phyloP scores from a whole-genome alignment of 2,888 invertebrate species.

The Xanthorhoe spadicearia region DNA sequence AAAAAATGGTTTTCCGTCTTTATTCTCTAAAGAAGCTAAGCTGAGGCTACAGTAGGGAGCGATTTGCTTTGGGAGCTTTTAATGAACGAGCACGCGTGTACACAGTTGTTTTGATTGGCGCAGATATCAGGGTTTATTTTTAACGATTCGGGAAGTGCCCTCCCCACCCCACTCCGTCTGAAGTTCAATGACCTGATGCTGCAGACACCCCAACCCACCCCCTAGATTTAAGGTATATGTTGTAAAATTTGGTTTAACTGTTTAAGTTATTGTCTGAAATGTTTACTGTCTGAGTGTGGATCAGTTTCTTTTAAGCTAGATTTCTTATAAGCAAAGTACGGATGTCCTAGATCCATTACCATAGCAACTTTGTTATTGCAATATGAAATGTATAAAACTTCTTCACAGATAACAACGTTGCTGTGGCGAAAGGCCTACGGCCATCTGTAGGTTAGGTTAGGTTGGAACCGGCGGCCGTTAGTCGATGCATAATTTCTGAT shows the following conservation, averaged over 20 bases:
- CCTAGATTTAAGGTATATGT: conserved; percentile 52
- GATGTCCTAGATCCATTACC: too few relatives aligned
- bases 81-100: background rate
- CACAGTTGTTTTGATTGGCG: conserved; percentile 27
- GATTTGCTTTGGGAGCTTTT: background rate
- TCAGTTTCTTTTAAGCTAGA: background rate
- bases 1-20: too few relatives aligned
- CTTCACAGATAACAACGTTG: too few relatives aligned
- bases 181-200: conserved; percentile 59
- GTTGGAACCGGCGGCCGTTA: too few relatives aligned
- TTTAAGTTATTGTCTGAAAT: conserved; percentile 47
- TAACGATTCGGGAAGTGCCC: conserved; percentile 55
- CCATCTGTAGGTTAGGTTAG: too few relatives aligned
- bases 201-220: conserved; percentile 46
- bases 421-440: too few relatives aligned
- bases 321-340: too few relatives aligned
- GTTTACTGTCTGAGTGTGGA: background rate
- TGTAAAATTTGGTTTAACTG: conserved; percentile 45
- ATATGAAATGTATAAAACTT: too few relatives aligned
- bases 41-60: too few relatives aligned
- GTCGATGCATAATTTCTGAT: background rate
- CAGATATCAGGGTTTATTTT: conserved; percentile 47
- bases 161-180: conserved; percentile 37
- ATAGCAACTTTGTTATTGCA: too few relatives aligned
- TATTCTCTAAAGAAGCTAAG: too few relatives aligned